A percentile compares a stretch with the other conserved stretches of the same genome.
Conservation (phyloP, 2,113 vertebrate species). For the Rhizomys pruinosus region DNA sequence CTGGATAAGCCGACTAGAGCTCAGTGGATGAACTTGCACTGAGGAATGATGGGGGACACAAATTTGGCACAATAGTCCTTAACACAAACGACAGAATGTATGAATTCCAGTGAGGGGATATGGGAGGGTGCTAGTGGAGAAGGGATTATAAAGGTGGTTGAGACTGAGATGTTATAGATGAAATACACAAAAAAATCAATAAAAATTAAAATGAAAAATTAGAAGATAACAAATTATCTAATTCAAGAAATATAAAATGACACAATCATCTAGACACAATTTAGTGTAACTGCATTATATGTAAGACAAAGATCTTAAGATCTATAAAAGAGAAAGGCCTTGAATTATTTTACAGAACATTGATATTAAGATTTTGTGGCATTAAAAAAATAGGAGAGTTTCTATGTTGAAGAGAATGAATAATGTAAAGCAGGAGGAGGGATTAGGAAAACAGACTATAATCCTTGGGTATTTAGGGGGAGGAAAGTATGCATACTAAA, state of each 20-base stretch:
- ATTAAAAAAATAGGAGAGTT: conserved; percentile 23
- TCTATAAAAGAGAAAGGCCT: not conserved
- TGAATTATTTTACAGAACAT: not conserved
- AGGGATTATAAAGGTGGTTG: too few relatives aligned
- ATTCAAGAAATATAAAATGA: conserved; percentile 12
- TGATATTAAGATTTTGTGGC: not conserved
- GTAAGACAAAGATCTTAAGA: not conserved
- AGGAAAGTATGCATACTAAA: not conserved
- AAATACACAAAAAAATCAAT: too few relatives aligned
- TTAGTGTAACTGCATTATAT: not conserved
- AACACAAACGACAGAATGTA: too few relatives aligned
- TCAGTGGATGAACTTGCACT: too few relatives aligned
- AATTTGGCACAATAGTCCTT: too few relatives aligned
- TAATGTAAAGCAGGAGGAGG: not conserved
- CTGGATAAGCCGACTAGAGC: too few relatives aligned
- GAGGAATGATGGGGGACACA: too few relatives aligned
- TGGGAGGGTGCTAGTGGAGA: too few relatives aligned
- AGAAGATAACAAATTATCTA: not conserved
- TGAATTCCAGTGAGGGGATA: too few relatives aligned
- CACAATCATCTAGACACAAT: not conserved
- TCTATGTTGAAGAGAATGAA: not conserved
- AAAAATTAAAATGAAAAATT: too few relatives aligned
- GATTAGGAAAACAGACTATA: not conserved
- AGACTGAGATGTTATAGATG: too few relatives aligned
- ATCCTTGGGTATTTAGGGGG: not conserved